Conservation (phyloP, 2,797 vertebrate genomes). For the Muscicapa striata region DNA sequence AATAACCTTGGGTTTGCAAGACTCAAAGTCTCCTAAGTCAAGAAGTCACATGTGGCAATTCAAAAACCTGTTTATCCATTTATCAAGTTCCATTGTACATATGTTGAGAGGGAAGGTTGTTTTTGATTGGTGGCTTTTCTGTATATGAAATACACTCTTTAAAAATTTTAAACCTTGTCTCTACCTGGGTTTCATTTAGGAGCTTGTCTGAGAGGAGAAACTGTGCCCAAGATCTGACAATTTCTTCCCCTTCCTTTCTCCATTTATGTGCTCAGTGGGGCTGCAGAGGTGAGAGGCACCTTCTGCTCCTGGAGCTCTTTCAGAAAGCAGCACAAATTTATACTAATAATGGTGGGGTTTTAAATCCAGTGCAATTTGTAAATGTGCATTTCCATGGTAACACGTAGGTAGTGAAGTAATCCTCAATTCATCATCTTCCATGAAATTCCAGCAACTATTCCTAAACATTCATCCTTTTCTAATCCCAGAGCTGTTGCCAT, state of each 20-base stretch:
- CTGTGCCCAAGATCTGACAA: background rate
- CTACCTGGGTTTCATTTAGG: background rate
- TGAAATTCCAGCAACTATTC: slow-evolving; percentile 79
- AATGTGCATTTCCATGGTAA: slow-evolving; percentile 79
- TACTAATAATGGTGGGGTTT: slow-evolving; percentile 47
- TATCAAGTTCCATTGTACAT: background rate
- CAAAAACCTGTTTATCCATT: background rate
- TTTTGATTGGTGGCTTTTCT: background rate
- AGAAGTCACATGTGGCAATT: background rate
- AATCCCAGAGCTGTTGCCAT: slow-evolving; percentile 83
- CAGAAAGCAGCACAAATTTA: slow-evolving; percentile 41
- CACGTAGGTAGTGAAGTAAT: slow-evolving; percentile 75
- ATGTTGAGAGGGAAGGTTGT: rapidly evolving
- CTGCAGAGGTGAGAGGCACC: background rate
- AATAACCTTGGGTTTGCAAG: background rate
- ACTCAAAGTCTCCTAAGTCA: background rate
- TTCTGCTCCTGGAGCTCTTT: background rate
- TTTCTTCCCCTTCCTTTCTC: background rate
- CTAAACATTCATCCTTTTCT: slow-evolving; percentile 80
- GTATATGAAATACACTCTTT: rapidly evolving
- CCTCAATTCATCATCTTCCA: slow-evolving; percentile 77
- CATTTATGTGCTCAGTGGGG: rapidly evolving
- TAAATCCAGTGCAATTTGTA: slow-evolving; percentile 75
- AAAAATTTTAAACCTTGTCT: background rate
- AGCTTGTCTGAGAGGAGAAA: background rate